Evolutionary conservation across 2,888 invertebrate genomes (phyloP).

Genomic region (Deilephila porcellus): DNA sequence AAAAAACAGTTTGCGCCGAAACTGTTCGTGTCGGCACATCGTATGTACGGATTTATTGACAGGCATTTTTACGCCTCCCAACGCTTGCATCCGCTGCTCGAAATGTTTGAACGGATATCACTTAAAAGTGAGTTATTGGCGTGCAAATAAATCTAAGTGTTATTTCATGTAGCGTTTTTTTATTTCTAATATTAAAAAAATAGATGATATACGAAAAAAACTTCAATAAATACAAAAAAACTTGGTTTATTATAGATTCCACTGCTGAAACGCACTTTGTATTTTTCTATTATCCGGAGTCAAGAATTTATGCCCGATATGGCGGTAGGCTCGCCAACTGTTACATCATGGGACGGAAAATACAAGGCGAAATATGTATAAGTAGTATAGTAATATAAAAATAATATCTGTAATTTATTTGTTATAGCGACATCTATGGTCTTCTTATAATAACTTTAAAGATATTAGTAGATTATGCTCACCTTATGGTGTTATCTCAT

Average conservation of each 20-base stretch:
- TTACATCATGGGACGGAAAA: too few species aligned
- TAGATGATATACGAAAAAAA: too few species aligned
- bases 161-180: background rate
- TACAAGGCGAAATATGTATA: too few species aligned
- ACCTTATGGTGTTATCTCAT: background rate
- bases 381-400: too few species aligned
- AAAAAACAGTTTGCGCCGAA: slow-evolving; percentile 1
- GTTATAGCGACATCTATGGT: background rate
- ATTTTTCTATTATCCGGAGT: too few species aligned
- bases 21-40: slow-evolving; percentile 7
- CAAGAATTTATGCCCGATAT: too few species aligned
- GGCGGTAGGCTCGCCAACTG: too few species aligned
- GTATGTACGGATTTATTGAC: slow-evolving; percentile 15
- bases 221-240: too few species aligned
- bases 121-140: slow-evolving; percentile 1
- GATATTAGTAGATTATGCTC: background rate
- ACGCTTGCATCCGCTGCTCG: background rate
- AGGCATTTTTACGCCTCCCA: slow-evolving; percentile 10
- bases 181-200: too few species aligned
- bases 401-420: background rate
- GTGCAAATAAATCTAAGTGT: slow-evolving; percentile 3
- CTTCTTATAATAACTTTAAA: background rate
- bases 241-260: too few species aligned
- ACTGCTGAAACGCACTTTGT: too few species aligned
- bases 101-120: slow-evolving; percentile 19